Percentiles rank a stretch among this genome's conserved stretches.
Evolutionary conservation across 2,888 invertebrate genomes (phyloP).

Genomic region (Mesoligia furuncula): DNA sequence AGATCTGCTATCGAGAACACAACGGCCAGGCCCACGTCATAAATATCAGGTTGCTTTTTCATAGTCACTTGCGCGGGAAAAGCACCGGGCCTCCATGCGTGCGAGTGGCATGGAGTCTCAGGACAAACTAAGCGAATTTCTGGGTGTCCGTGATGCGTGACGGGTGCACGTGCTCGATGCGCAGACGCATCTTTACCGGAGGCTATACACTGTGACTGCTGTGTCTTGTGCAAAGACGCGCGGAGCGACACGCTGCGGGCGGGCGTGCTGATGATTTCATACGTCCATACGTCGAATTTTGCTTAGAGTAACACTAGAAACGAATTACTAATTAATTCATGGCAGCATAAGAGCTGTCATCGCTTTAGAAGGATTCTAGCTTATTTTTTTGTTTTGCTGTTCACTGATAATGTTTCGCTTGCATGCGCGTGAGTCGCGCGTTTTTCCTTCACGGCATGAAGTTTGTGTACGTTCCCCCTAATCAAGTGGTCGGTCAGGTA

Average conservation of each 20-base stretch:
- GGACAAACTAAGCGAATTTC: conserved; percentile 87
- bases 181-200: conserved; percentile 78
- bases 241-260: background rate
- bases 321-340: conserved; percentile 7
- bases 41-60: conserved; percentile 79
- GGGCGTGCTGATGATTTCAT: background rate
- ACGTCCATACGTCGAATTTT: conserved; percentile 16
- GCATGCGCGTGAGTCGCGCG: conserved; percentile 24
- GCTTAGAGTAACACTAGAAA: background rate
- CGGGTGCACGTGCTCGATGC: conserved; percentile 86
- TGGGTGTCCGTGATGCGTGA: conserved; percentile 86
- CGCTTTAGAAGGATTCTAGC: background rate
- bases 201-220: conserved; percentile 58
- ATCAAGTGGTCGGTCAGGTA: conserved; percentile 44
- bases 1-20: conserved; percentile 69
- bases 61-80: conserved; percentile 85
- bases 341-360: conserved; percentile 1
- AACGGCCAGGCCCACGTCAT: conserved; percentile 72
- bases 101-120: conserved; percentile 81
- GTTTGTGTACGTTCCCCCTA: conserved; percentile 59
- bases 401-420: conserved; percentile 1
- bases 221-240: conserved; percentile 30
- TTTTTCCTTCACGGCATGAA: conserved; percentile 27
- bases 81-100: conserved; percentile 79
- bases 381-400: background rate